Base-by-base conservation (phyloP, 2,113 vertebrate species). In the Ploceus nigricollis region DNA sequence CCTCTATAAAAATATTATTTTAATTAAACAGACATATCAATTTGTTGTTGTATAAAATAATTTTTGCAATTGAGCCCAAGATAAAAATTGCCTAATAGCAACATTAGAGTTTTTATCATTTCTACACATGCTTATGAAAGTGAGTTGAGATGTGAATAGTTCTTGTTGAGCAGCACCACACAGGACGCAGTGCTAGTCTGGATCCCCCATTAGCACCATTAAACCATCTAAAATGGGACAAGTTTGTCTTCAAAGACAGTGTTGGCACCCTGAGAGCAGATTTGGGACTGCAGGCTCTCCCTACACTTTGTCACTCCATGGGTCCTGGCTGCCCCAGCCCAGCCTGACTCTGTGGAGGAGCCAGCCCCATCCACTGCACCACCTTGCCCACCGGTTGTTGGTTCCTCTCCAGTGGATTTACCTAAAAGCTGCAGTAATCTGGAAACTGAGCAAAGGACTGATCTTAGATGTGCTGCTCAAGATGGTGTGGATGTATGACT, bases 381-480 rank as follows among this genome's bases (percentile, higher is more conserved):
- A 28, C 30, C 56, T n/a, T n/a, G 21, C 40, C 35, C 0, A 0
- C 17, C 18, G 20, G 12, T 0, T 0, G 0, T 37, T 47, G 51
- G n/a, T 9, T 51, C 22, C 7, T 1, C 66, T 54, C 72, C 57
- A 37, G 25, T 24, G 35, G 40, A 37, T 53, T 58, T 45, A 48
- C 35, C 39, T 58, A 72, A 30, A 84, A 72, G 31, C 44, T 4
- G 1, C 21, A 64, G 53, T 33, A 33, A 68, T 64, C 16, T 69
- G 31, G 28, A 48, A 72, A 77, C 1, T 45, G 15, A 31, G 35
- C 23, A 70, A 75, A 66, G 11, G 51, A 65, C 8, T 79, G 50
- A 51, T 13, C 15, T 72, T 33, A 42, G 63, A 66, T 63, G 23
- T 6, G 22, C 40, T 71, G 51, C 40, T 87, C 51, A 66, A 56